Evolutionary conservation across 2,888 invertebrate species (phyloP).

Genomic region (Amiota communis): DNA sequence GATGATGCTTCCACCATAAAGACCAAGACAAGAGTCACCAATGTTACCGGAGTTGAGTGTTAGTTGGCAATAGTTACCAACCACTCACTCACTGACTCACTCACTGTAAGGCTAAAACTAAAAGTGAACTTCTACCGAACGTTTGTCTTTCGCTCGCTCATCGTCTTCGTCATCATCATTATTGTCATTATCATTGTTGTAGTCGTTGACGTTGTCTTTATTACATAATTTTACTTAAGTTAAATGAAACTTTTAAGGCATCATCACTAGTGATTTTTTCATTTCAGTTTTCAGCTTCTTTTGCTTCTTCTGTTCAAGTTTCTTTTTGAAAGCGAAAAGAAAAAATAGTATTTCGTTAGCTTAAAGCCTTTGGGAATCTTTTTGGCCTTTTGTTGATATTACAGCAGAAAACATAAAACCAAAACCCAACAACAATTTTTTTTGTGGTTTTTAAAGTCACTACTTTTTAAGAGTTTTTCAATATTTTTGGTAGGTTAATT

Average conservation of each 20-base stretch:
- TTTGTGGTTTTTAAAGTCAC: not conserved
- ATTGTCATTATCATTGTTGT: too few relatives aligned
- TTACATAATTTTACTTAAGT: conserved; percentile 28
- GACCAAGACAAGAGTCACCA: not conserved
- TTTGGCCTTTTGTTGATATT: conserved; percentile 10
- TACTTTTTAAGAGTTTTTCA: not conserved
- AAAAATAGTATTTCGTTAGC: not conserved
- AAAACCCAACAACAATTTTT: not conserved
- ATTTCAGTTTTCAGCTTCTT: not conserved
- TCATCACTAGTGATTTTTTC: not conserved
- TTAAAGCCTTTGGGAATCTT: conserved; percentile 19
- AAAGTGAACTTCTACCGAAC: not conserved
- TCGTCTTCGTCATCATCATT: too few relatives aligned
- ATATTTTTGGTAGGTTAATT: conserved; percentile 13
- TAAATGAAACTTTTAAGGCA: conserved; percentile 28
- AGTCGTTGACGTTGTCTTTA: conserved; percentile 1
- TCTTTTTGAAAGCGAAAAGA: not conserved
- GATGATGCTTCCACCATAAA: not conserved
- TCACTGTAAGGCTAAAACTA: not conserved
- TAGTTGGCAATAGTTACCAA: not conserved
- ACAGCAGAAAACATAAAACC: not conserved
- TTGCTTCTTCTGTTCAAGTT: not conserved
- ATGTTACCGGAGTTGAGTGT: not conserved
- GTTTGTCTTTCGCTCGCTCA: not conserved
- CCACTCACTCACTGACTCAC: too few relatives aligned